These are phyloP conservation scores for Thera britannica DNA, from an alignment of 2,888 invertebrate species.

Conservation along the genomic window DNA sequence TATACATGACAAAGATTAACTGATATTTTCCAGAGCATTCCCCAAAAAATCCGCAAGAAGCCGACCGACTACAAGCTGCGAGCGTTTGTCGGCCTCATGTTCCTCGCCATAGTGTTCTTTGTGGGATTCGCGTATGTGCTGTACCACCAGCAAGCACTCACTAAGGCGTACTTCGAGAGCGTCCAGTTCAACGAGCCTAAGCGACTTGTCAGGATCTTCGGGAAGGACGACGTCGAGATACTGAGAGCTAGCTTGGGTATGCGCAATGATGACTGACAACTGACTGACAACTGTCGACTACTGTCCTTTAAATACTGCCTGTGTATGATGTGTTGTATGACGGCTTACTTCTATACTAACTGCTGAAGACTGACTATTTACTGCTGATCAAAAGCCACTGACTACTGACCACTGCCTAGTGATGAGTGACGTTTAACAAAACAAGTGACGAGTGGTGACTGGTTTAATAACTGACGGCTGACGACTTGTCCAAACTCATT, in stretches of 20 bases:
- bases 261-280: not conserved
- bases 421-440: too few species aligned
- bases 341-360: too few species aligned
- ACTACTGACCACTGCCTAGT: too few species aligned
- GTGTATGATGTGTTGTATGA: not conserved
- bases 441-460: too few species aligned
- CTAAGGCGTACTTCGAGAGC: slow-evolving; percentile 92
- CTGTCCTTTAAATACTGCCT: not conserved
- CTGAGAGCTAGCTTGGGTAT: slow-evolving; percentile 86
- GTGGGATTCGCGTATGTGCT: slow-evolving; percentile 93
- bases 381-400: too few species aligned
- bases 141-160: slow-evolving; percentile 92
- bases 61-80: slow-evolving; percentile 92
- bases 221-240: slow-evolving; percentile 88
- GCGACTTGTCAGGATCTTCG: slow-evolving; percentile 89
- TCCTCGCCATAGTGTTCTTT: slow-evolving; percentile 91
- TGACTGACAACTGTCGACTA: not conserved
- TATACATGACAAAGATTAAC: too few species aligned
- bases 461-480: too few species aligned
- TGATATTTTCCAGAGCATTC: slow-evolving; percentile 85
- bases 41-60: slow-evolving; percentile 89
- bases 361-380: too few species aligned
- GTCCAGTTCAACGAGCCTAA: slow-evolving; percentile 93
- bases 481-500: too few species aligned
- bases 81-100: slow-evolving; percentile 92